Base-by-base conservation (phyloP, 2,888 invertebrate genomes). In the Xestobium rufovillosum region DNA sequence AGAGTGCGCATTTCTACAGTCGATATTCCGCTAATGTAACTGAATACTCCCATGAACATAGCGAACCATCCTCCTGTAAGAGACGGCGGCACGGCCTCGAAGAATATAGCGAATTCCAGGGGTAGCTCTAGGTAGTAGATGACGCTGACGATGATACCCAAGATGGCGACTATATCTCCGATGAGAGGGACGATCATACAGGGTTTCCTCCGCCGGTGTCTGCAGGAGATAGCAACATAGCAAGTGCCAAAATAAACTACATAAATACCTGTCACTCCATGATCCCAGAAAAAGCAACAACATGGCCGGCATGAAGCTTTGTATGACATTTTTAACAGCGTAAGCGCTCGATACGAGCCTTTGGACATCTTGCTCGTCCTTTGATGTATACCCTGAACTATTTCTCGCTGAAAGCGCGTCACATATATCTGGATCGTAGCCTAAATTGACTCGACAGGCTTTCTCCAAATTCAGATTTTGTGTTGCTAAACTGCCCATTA, bases 321-420 rank as follows among this genome's bases (percentile, higher is more conserved):
- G 85, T 30, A 87, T 63, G 16, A 84, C 76, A 11, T 84, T 83
- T 59, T 84, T 84, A 83, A 84, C 85, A 14, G 83, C 83, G 44
- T 82, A 77, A 66, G 85, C 82, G 3, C 76, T 74, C 1, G 85
- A 84, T 3, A 81, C 81, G 48, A 81, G 63, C 38, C 73, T 76
- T 57, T 82, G 82, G 1, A 83, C 79, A 3, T 40, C 37, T 14
- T 49, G 42, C 38, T 56, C 56, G 16, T 55, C 52, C 4, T 28
- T 42, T 15, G 42, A 41, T n/a, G 42, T 47, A 34, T 54, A 55
- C n/a, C 46, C 49, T 0, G 49, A 39, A 3, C 39, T 10, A 30
- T 55, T 51, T 25, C 55, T 43, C 1, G 26, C 28, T 0, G 26
- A 53, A 4, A 67, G 60, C 33, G 59, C 56, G 3, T 55, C 52